Base-by-base conservation (phyloP, 2,888 invertebrate genomes). In the Norana najaformis region DNA sequence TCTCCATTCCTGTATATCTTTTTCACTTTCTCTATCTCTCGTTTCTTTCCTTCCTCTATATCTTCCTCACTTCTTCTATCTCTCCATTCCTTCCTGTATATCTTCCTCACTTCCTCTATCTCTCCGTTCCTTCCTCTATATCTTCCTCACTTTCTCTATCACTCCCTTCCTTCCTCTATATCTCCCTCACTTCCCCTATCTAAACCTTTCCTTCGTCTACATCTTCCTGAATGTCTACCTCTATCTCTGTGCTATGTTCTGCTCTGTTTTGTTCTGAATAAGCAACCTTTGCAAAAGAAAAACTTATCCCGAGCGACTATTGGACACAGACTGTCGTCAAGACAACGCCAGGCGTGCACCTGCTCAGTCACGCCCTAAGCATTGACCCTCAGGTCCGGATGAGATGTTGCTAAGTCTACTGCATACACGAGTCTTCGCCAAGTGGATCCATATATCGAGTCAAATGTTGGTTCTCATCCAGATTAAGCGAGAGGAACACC, bases 1-100 rank as follows among this genome's bases (percentile, higher is more conserved):
- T 38, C 88, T 39, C 88, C 23, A 1, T 88, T 30, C 30, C 88
- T 39, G 6, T 38, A 35, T 39, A 16, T 88, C 88, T 39, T 30
- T 83, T n/a, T 83, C 83, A 30, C 83, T 83, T n/a, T 83, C 83
- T 83, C 83, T 83, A 20, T 83, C 83, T 83, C 83, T 35, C 35
- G 18, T 34, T 36, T 4, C 30, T 34, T 83, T 16, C 30, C 20
- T 35, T 34, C n/a, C 20, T 83, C 36, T 34, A 18, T 36, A 18
- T 83, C 34, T 35, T 1, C n/a, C 83, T 35, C 83, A n/a, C 36
- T 83, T 30, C 4, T 20, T 34, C 34, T 82, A 1, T 82, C n/a
- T 82, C 82, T 82, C n/a, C 23, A 18, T 82, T 13, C 23, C 30
- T 82, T 30, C 23, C 1, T 82, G 18, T 82, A 18, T 82, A 18